Conservation (phyloP, 2,888 invertebrate species). For the Tenthredo notha region DNA sequence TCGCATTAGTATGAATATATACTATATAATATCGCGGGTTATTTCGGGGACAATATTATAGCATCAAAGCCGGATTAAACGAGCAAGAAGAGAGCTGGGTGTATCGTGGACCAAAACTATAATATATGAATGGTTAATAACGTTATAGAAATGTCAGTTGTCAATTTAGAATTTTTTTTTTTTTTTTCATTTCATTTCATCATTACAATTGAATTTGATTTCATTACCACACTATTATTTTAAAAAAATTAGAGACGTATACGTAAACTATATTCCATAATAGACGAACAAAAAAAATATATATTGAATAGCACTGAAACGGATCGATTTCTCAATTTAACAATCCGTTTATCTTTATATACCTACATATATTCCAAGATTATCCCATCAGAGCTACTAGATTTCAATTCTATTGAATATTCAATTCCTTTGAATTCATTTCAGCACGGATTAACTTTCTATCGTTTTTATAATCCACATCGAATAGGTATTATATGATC, state of each 20-base stretch:
- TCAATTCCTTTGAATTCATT: neutral
- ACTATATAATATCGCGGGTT: neutral
- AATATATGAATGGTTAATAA: neutral
- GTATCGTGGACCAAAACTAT: conserved; percentile 43
- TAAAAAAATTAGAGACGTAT: too few species aligned
- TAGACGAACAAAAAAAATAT: neutral
- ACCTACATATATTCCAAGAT: neutral
- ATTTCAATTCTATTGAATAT: neutral
- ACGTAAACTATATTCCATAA: too few species aligned
- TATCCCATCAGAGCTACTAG: neutral
- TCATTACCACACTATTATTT: neutral
- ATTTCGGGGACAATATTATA: conserved; percentile 1
- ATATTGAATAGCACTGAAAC: neutral
- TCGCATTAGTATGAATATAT: neutral
- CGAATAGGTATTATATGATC: neutral
- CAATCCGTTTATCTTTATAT: neutral
- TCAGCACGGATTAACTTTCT: neutral
- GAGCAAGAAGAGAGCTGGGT: conserved; percentile 41
- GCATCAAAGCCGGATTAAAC: neutral
- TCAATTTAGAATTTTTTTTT: neutral
- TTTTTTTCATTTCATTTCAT: neutral
- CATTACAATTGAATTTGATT: neutral
- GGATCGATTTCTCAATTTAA: neutral
- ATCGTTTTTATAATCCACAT: neutral
- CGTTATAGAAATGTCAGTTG: neutral